These are phyloP conservation scores for Girardinichthys multiradiatus DNA, from an alignment of 2,113 vertebrate genomes.

Conservation along the genomic window DNA sequence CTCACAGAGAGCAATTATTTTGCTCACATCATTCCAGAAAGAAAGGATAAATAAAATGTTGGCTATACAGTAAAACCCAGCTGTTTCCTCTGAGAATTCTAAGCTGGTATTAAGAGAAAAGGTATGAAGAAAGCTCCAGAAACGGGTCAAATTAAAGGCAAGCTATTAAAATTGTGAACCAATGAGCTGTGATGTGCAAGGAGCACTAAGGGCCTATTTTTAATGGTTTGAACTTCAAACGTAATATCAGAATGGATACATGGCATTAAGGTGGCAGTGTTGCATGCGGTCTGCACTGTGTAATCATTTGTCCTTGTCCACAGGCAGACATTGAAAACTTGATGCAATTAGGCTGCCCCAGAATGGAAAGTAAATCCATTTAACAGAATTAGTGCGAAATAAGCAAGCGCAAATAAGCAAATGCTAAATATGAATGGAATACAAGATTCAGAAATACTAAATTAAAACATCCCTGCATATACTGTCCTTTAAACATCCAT, in stretches of 20 bases:
- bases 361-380: constrained; percentile 69
- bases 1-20: constrained; percentile 53
- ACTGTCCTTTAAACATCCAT: constrained; percentile 36
- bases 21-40: constrained; percentile 24
- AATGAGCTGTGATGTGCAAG: constrained; percentile 88
- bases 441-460: not conserved
- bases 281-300: constrained; percentile 86
- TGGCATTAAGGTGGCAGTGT: constrained; percentile 90
- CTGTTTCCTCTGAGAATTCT: constrained; percentile 76
- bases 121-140: constrained; percentile 42
- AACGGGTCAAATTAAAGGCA: constrained; percentile 87
- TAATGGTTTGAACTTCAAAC: constrained; percentile 89
- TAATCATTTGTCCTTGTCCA: constrained; percentile 93
- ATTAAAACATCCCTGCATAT: constrained; percentile 15
- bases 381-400: constrained; percentile 60
- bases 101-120: constrained; percentile 56
- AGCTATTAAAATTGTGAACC: constrained; percentile 89
- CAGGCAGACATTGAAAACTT: constrained; percentile 81
- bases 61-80: constrained; percentile 75
- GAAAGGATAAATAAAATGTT: constrained; percentile 73
- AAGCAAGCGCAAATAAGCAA: constrained; percentile 43
- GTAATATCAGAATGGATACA: constrained; percentile 90
- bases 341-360: constrained; percentile 84
- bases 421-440: not conserved
- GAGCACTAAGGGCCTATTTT: constrained; percentile 83